Evolutionary conservation across 2,113 vertebrate species (phyloP).

Genomic region (Hirundichthys speculiger): DNA sequence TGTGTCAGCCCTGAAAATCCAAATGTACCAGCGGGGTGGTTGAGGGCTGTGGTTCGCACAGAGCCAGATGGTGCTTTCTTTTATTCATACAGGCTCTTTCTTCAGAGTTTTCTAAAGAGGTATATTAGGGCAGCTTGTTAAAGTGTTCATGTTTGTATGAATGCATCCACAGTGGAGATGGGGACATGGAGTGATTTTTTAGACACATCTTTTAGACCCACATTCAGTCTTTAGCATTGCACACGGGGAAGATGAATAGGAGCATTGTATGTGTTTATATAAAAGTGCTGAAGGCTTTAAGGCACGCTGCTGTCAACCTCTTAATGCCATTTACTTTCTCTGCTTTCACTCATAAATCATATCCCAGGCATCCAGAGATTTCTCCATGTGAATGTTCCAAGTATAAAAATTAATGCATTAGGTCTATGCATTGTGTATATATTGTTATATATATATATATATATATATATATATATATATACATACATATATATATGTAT

Average conservation of each 20-base stretch:
- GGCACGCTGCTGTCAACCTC: conserved; percentile 34
- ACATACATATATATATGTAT: too few species aligned
- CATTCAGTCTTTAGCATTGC: conserved; percentile 44
- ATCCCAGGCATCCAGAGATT: conserved; percentile 45
- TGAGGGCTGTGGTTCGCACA: background rate
- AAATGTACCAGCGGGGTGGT: conserved; percentile 48
- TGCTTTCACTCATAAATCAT: conserved; percentile 42
- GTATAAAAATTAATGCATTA: conserved; percentile 54
- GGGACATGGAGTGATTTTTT: conserved; percentile 37
- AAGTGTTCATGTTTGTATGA: conserved; percentile 50
- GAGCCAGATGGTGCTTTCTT: conserved; percentile 52
- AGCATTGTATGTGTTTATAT: conserved; percentile 27
- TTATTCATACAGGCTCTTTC: conserved; percentile 66
- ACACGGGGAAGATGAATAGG: conserved; percentile 45
- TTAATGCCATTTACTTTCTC: conserved; percentile 45
- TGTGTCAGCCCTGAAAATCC: conserved; percentile 31
- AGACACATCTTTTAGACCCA: conserved; percentile 58
- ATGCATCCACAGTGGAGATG: conserved; percentile 33
- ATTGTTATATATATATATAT: too few species aligned
- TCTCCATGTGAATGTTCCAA: conserved; percentile 41
- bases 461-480: too few species aligned
- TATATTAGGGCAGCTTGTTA: conserved; percentile 69
- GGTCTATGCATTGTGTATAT: too few species aligned
- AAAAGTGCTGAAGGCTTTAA: conserved; percentile 31
- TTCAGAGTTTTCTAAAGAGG: conserved; percentile 52